Conservation (phyloP, 2,797 vertebrate genomes). For the Gephyroberyx darwinii region DNA sequence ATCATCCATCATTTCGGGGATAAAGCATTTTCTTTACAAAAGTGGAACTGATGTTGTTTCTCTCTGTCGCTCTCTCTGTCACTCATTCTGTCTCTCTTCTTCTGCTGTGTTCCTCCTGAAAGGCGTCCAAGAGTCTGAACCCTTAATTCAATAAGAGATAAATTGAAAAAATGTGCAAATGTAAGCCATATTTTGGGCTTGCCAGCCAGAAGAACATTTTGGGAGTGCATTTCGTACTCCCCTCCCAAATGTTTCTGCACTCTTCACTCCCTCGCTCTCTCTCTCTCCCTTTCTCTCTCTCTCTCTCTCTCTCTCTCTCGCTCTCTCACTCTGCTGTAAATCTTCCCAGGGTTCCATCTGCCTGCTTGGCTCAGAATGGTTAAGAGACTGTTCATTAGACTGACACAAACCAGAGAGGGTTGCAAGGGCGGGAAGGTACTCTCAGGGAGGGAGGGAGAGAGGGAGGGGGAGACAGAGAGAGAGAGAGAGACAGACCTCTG, state of each 20-base stretch:
- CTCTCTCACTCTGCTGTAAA: slow-evolving; percentile 39
- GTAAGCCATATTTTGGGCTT: slow-evolving; percentile 53
- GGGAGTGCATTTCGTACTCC: slow-evolving; percentile 41
- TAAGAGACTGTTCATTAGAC: slow-evolving; percentile 59
- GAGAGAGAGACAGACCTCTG: slow-evolving; percentile 23
- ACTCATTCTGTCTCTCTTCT: slow-evolving; percentile 20
- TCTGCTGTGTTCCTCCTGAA: slow-evolving; percentile 40
- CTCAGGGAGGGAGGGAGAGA: slow-evolving; percentile 11
- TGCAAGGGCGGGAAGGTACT: slow-evolving; percentile 26
- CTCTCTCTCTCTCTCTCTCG: slow-evolving; percentile 16
- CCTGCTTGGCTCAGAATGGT: slow-evolving; percentile 43
- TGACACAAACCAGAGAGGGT: slow-evolving; percentile 72
- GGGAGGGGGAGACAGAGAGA: slow-evolving; percentile 12
- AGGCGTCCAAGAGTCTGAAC: slow-evolving; percentile 69
- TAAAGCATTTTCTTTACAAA: neutral
- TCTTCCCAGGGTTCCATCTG: slow-evolving; percentile 59
- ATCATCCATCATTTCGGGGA: neutral
- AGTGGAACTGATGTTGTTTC: neutral
- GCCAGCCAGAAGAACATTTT: slow-evolving; percentile 32
- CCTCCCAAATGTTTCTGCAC: slow-evolving; percentile 24
- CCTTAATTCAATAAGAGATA: slow-evolving; percentile 73
- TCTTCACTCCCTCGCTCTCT: slow-evolving; percentile 27
- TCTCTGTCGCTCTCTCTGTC: slow-evolving; percentile 21
- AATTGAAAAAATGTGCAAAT: slow-evolving; percentile 71
- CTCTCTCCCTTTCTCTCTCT: slow-evolving; percentile 14